A percentile compares a stretch with the other conserved stretches of the same genome.
These are phyloP conservation scores for Pogoniulus pusillus DNA, from an alignment of 2,797 vertebrate genomes.

Conservation along the genomic window DNA sequence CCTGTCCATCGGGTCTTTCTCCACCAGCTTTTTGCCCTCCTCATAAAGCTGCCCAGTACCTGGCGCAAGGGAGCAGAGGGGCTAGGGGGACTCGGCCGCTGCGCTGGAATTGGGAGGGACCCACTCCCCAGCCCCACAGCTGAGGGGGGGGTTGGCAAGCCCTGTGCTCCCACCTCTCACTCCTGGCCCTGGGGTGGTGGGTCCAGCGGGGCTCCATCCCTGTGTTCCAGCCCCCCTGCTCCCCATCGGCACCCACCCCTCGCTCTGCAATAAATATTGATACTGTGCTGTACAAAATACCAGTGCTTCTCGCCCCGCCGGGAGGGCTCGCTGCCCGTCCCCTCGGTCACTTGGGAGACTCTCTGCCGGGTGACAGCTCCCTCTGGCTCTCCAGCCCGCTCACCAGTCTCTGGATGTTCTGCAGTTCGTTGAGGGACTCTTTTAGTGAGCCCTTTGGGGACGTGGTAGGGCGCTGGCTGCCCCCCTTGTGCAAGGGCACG, in stretches of 20 bases:
- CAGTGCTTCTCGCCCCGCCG: conserved; percentile 76
- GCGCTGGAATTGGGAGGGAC: neutral
- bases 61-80: accelerated
- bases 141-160: neutral
- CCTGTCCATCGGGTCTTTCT: neutral
- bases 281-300: conserved; percentile 87
- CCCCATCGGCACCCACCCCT: conserved; percentile 36
- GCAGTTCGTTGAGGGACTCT: conserved; percentile 94
- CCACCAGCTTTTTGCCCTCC: neutral
- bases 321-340: conserved; percentile 58
- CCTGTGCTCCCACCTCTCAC: neutral
- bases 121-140: neutral
- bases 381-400: conserved; percentile 94
- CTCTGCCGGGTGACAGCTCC: conserved; percentile 85
- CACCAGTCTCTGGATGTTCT: conserved; percentile 98
- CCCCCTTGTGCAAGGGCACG: conserved; percentile 84
- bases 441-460: conserved; percentile 90
- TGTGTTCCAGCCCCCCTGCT: neutral
- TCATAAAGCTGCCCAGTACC: neutral
- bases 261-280: conserved; percentile 80
- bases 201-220: neutral
- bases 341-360: conserved; percentile 84
- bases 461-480: conserved; percentile 71
- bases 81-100: neutral
- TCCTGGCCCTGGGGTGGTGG: neutral